These are phyloP conservation scores for Burhinus bistriatus DNA, from an alignment of 2,113 vertebrate genomes.

Conservation along the genomic window DNA sequence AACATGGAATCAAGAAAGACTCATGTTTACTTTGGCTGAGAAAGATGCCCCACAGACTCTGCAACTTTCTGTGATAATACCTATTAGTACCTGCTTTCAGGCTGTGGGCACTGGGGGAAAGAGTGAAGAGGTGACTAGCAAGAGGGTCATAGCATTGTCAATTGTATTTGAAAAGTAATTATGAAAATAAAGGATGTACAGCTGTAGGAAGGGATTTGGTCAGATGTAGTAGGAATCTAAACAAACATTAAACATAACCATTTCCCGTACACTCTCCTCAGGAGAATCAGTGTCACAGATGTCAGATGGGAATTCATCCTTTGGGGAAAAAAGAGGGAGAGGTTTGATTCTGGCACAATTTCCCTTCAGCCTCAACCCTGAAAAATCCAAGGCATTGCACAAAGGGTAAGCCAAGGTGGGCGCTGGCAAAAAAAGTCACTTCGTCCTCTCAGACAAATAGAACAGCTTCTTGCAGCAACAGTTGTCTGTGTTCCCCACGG, in stretches of 20 bases:
- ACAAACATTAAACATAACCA: neutral
- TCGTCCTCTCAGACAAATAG: neutral
- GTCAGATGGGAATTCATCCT: neutral
- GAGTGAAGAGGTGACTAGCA: neutral
- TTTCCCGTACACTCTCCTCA: neutral
- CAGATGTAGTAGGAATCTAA: neutral
- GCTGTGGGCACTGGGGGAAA: fast-evolving
- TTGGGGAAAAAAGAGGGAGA: neutral
- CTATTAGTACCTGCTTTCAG: neutral
- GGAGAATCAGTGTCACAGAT: neutral
- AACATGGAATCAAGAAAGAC: neutral
- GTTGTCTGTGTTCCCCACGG: neutral
- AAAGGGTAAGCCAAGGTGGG: neutral
- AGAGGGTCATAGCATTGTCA: neutral
- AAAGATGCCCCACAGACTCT: neutral
- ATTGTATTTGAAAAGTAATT: neutral
- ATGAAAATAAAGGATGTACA: neutral
- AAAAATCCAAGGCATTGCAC: neutral
- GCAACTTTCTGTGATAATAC: neutral
- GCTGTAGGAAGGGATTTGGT: neutral
- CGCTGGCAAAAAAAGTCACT: neutral
- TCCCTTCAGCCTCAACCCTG: neutral
- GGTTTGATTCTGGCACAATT: neutral
- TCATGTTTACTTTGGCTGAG: neutral
- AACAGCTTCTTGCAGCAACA: neutral